phyloP scores from a whole-genome alignment of 2,797 vertebrate species.

The Eurystomus glaucurus region DNA sequence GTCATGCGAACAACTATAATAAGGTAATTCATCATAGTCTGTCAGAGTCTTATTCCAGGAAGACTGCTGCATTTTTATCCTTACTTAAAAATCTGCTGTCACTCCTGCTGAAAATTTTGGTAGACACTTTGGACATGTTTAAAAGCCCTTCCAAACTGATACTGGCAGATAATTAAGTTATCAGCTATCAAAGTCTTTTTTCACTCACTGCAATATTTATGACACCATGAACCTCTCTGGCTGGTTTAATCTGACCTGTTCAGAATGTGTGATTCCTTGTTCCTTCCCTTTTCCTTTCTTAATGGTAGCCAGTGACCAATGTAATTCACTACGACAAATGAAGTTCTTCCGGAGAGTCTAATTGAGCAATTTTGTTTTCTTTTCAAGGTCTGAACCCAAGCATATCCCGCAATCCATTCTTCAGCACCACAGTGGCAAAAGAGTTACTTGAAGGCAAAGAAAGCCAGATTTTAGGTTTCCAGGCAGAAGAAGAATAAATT shows the following conservation, averaged over 20 bases:
- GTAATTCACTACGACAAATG: constrained; percentile 76
- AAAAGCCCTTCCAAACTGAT: constrained; percentile 82
- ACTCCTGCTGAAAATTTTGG: constrained; percentile 79
- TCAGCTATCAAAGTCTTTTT: constrained; percentile 71
- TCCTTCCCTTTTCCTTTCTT: constrained; percentile 19
- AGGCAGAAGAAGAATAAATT: constrained; percentile 24
- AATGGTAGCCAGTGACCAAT: constrained; percentile 56
- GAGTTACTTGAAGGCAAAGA: constrained; percentile 1
- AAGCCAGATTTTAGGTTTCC: constrained; percentile 9
- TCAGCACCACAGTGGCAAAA: constrained; percentile 16
- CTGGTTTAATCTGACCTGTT: constrained; percentile 67
- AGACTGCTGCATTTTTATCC: constrained; percentile 82
- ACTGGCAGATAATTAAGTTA: constrained; percentile 88
- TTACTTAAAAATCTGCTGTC: constrained; percentile 83
- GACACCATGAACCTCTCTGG: constrained; percentile 61
- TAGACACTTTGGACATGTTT: constrained; percentile 84
- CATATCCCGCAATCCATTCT: constrained; percentile 43
- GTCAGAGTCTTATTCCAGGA: constrained; percentile 83
- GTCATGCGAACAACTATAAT: constrained; percentile 84
- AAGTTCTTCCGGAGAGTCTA: constrained; percentile 70
- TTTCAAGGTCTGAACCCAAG: constrained; percentile 62
- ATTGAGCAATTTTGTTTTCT: constrained; percentile 77
- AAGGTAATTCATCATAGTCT: constrained; percentile 90
- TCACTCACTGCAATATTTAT: constrained; percentile 43
- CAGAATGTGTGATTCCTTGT: constrained; percentile 20